A percentile compares a stretch with the other conserved stretches of the same genome.
Conservation (phyloP, 2,888 invertebrate species). For the Drosophila merina region DNA sequence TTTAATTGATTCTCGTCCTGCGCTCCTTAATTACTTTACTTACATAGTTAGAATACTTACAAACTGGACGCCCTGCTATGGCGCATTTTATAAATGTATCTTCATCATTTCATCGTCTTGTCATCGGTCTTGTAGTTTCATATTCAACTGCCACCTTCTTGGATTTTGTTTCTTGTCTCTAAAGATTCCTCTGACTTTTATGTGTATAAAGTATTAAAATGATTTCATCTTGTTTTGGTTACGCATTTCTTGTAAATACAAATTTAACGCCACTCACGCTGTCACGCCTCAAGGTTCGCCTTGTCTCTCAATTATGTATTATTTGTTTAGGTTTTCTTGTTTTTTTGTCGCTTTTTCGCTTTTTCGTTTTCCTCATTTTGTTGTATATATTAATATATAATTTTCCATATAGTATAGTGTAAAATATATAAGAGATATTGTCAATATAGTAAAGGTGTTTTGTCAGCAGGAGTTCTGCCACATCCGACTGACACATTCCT, state of each 20-base stretch:
- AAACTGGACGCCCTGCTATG: constrained; percentile 68
- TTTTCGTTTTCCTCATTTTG: constrained; percentile 51
- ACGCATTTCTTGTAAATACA: constrained; percentile 80
- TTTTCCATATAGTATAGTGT: constrained; percentile 81
- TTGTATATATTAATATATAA: constrained; percentile 78
- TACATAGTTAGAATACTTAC: constrained; percentile 73
- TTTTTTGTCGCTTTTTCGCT: constrained; percentile 21
- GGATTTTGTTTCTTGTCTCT: constrained; percentile 38
- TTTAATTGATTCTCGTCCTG: constrained; percentile 67
- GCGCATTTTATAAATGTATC: constrained; percentile 64
- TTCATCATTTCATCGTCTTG: constrained; percentile 56
- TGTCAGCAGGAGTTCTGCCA: constrained; percentile 74
- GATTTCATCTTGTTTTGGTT: constrained; percentile 67
- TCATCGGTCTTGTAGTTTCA: constrained; percentile 52
- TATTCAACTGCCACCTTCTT: constrained; percentile 29
- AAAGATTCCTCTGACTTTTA: constrained; percentile 67
- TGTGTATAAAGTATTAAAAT: constrained; percentile 81
- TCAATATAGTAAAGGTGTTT: constrained; percentile 83
- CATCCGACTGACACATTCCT: constrained; percentile 71
- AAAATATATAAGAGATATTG: constrained; percentile 84
- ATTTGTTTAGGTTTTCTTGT: constrained; percentile 43
- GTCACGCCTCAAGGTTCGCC: constrained; percentile 26
- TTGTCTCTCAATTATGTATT: constrained; percentile 40
- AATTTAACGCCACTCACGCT: constrained; percentile 62
- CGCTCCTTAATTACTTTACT: constrained; percentile 67